A percentile compares a stretch with the other conserved stretches of the same genome.
Conservation (phyloP, 1,140 invertebrate species). For the Drosophila fuyamai region DNA sequence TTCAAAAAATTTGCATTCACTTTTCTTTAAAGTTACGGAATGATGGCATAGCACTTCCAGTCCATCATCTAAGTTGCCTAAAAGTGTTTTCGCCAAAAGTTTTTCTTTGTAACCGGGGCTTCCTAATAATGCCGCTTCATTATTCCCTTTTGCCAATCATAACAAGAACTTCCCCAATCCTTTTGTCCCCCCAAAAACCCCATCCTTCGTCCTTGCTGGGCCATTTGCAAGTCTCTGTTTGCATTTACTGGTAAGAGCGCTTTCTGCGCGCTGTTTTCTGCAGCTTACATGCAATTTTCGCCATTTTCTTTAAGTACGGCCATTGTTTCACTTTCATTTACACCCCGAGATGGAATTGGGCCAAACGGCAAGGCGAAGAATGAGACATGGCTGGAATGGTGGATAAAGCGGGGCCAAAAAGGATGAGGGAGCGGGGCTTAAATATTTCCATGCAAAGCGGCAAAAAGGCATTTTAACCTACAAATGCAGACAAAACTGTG, state of each 20-base stretch:
- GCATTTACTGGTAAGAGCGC: slow-evolving; percentile 38
- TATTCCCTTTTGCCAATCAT: slow-evolving; percentile 55
- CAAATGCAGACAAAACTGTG: slow-evolving; percentile 63
- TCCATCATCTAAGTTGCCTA: neutral
- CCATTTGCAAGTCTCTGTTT: slow-evolving; percentile 50
- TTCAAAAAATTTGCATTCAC: neutral
- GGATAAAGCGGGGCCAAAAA: neutral
- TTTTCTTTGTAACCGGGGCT: slow-evolving; percentile 17
- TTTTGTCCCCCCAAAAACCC: neutral
- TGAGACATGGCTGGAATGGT: slow-evolving; percentile 30
- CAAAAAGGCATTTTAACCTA: slow-evolving; percentile 69
- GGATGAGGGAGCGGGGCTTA: slow-evolving; percentile 10
- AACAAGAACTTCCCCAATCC: slow-evolving; percentile 40
- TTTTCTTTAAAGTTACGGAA: neutral
- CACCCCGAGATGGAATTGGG: slow-evolving; percentile 73
- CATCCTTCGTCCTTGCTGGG: slow-evolving; percentile 30
- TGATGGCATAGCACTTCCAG: neutral
- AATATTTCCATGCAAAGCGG: slow-evolving; percentile 58
- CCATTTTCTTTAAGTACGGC: slow-evolving; percentile 80
- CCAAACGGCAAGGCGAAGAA: slow-evolving; percentile 60
- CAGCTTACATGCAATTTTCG: slow-evolving; percentile 78
- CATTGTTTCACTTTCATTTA: slow-evolving; percentile 80
- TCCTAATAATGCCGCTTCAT: slow-evolving; percentile 47
- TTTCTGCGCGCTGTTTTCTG: slow-evolving; percentile 31
- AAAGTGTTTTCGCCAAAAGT: slow-evolving; percentile 26